These are phyloP conservation scores for Neosilurus hyrtlii DNA, from an alignment of 2,797 vertebrate species.

Conservation along the genomic window DNA sequence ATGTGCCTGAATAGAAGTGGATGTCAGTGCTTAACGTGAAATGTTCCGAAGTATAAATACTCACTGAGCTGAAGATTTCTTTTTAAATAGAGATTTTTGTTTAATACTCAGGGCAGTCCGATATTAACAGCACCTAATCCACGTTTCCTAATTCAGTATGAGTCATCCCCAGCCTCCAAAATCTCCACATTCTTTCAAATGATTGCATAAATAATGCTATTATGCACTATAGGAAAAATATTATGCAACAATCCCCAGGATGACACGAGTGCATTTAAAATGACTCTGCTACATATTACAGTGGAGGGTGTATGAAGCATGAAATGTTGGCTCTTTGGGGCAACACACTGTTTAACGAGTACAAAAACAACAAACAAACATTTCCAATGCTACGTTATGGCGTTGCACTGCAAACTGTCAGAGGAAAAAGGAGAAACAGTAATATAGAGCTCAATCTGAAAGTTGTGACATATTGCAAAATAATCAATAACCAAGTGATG, in stretches of 20 bases:
- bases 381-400: conserved; percentile 63
- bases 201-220: background rate
- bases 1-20: background rate
- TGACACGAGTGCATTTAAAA: conserved; percentile 21
- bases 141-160: background rate
- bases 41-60: background rate
- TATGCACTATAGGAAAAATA: conserved; percentile 11
- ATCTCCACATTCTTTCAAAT: background rate
- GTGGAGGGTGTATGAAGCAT: background rate
- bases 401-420: conserved; percentile 6
- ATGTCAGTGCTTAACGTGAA: background rate
- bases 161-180: conserved; percentile 5
- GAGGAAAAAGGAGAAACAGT: background rate
- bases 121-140: conserved; percentile 5
- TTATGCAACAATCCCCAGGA: background rate
- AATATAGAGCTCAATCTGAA: background rate
- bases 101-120: background rate
- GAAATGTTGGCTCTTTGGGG: conserved; percentile 22
- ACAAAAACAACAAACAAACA: conserved; percentile 56
- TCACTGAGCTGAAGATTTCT: background rate
- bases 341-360: background rate
- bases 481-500: conserved; percentile 1
- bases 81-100: background rate
- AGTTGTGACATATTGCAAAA: background rate
- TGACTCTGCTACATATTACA: conserved; percentile 4